These are phyloP conservation scores for Tachina lurida DNA, from an alignment of 2,888 invertebrate species.

Conservation along the genomic window DNA sequence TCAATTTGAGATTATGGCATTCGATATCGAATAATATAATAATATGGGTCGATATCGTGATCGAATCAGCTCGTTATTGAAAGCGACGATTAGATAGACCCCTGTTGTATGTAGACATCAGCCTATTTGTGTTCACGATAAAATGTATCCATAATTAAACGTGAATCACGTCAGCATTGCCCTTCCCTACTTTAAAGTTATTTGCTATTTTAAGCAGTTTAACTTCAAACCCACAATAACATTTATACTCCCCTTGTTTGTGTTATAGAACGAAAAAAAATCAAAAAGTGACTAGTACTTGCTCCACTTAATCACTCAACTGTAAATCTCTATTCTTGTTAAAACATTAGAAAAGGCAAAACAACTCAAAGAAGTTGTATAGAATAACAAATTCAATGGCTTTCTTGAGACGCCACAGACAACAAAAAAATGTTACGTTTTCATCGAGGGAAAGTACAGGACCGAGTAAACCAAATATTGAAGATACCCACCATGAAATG, in stretches of 20 bases:
- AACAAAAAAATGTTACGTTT: slow-evolving; percentile 28
- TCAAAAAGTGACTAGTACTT: slow-evolving; percentile 63
- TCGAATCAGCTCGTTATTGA: too few species aligned
- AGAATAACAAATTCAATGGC: slow-evolving; percentile 23
- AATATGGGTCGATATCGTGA: too few species aligned
- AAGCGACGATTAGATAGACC: too few species aligned
- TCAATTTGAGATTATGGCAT: too few species aligned
- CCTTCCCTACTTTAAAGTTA: slow-evolving; percentile 35
- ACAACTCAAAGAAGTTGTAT: slow-evolving; percentile 11
- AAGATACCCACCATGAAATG: slow-evolving; percentile 38
- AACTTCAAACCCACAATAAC: slow-evolving; percentile 66
- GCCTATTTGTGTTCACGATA: too few species aligned
- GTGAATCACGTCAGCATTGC: neutral
- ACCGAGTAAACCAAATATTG: slow-evolving; percentile 18
- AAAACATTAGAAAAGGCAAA: slow-evolving; percentile 42
- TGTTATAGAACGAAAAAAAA: slow-evolving; percentile 16
- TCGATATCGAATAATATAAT: too few species aligned
- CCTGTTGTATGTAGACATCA: too few species aligned
- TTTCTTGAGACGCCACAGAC: slow-evolving; percentile 54
- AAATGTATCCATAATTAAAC: neutral
- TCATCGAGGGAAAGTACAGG: slow-evolving; percentile 1
- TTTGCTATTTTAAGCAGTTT: slow-evolving; percentile 53
- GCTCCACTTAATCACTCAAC: slow-evolving; percentile 80
- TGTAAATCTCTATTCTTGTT: slow-evolving; percentile 79
- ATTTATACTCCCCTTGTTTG: slow-evolving; percentile 28